Conservation (phyloP, 2,113 vertebrate species). For the Nipponia nippon region DNA sequence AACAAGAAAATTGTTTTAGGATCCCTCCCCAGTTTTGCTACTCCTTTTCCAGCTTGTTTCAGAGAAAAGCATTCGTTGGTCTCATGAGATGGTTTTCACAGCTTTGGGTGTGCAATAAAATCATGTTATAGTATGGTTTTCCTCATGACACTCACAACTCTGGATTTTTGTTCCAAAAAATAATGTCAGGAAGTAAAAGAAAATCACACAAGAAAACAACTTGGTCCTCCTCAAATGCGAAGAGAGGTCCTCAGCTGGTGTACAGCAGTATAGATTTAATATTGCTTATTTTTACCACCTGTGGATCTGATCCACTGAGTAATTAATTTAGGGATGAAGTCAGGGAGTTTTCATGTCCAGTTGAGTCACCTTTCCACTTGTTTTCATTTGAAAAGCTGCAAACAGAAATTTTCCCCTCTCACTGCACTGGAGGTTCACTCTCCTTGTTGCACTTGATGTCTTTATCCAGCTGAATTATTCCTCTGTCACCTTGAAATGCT, state of each 20-base stretch:
- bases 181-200: background rate
- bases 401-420: background rate
- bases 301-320: background rate
- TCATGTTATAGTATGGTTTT: background rate
- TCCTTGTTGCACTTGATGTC: slow-evolving; percentile 11
- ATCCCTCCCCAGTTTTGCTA: background rate
- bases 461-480: slow-evolving; percentile 54
- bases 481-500: slow-evolving; percentile 48
- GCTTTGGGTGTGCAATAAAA: background rate
- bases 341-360: background rate
- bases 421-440: background rate
- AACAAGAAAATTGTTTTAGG: background rate
- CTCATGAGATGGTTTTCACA: background rate
- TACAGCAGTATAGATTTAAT: background rate
- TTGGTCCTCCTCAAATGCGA: background rate
- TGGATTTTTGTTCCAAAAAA: background rate
- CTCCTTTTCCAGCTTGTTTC: background rate
- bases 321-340: background rate
- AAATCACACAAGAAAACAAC: background rate
- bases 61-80: background rate
- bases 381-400: slow-evolving; percentile 38
- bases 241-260: background rate
- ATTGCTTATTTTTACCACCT: background rate
- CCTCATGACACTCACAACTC: background rate
- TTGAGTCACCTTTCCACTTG: background rate